A percentile compares a stretch with the other conserved stretches of the same genome.
These are phyloP conservation scores for Athetis lepigone DNA, from an alignment of 2,888 invertebrate species.

Conservation along the genomic window DNA sequence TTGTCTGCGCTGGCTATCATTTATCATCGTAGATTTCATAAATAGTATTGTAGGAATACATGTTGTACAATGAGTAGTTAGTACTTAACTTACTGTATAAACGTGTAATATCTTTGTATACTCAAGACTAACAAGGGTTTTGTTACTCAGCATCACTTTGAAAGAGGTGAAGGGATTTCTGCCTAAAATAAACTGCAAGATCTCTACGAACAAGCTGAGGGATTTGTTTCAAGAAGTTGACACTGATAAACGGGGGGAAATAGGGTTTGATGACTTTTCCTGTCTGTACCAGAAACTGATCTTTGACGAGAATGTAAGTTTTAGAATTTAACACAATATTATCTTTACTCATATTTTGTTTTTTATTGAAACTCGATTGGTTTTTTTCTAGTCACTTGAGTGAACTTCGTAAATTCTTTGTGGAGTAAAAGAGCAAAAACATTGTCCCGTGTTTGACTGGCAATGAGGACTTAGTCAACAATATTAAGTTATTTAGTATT, in stretches of 20 bases:
- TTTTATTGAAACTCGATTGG: too few relatives aligned
- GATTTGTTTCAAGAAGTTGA: slow-evolving; percentile 97
- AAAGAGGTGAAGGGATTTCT: slow-evolving; percentile 98
- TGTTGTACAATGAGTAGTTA: background rate
- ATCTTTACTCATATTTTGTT: too few relatives aligned
- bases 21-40: background rate
- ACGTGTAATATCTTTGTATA: too few relatives aligned
- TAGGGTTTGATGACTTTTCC: slow-evolving; percentile 97
- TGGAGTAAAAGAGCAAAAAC: too few relatives aligned
- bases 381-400: too few relatives aligned
- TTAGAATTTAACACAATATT: too few relatives aligned
- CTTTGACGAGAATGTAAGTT: slow-evolving; percentile 94
- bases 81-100: background rate
- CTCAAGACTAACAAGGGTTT: slow-evolving; percentile 17
- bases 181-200: slow-evolving; percentile 97
- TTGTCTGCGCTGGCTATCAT: background rate
- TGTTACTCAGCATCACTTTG: slow-evolving; percentile 92
- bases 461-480: too few relatives aligned
- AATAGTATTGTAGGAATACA: background rate
- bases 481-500: too few relatives aligned
- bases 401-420: too few relatives aligned
- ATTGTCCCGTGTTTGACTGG: too few relatives aligned
- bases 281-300: slow-evolving; percentile 95
- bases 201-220: slow-evolving; percentile 95
- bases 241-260: slow-evolving; percentile 93